phyloP scores from a whole-genome alignment of 2,797 vertebrate species.

The Onychomys torridus region DNA sequence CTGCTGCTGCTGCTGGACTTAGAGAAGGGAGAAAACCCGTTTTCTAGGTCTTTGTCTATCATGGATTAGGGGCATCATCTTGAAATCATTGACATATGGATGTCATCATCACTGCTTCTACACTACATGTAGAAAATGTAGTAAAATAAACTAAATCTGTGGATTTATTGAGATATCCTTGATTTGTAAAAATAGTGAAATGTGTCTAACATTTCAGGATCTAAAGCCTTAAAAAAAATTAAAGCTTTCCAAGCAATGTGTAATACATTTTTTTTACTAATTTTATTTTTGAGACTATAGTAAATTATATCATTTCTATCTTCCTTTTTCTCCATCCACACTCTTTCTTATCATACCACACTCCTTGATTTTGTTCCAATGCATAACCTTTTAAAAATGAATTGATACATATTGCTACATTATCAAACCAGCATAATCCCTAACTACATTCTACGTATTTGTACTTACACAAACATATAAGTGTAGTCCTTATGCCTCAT shows the following conservation, averaged over 20 bases:
- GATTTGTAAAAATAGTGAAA: constrained; percentile 46
- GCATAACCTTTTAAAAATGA: not conserved
- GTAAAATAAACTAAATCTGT: not conserved
- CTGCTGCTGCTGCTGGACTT: not conserved
- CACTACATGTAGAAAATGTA: not conserved
- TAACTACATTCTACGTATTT: not conserved
- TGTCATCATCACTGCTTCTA: not conserved
- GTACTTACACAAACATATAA: not conserved
- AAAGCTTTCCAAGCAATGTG: not conserved
- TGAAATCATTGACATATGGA: constrained; percentile 2
- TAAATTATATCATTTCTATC: not conserved
- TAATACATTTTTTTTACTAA: not conserved
- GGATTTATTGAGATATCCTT: not conserved
- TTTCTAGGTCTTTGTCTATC: constrained; percentile 2
- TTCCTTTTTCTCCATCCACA: not conserved
- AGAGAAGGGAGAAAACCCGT: not conserved
- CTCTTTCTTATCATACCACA: not conserved
- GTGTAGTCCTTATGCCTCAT: too few relatives aligned
- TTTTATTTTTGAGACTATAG: not conserved
- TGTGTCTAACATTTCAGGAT: not conserved
- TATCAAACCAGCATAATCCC: not conserved
- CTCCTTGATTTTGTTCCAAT: not conserved
- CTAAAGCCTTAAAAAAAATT: constrained; percentile 28
- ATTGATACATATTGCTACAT: not conserved
- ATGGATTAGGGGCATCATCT: not conserved